Percentiles rank a stretch among this genome's conserved stretches.
Evolutionary conservation across 2,113 vertebrate genomes (phyloP).

Genomic region (Entomyzon cyanotis): DNA sequence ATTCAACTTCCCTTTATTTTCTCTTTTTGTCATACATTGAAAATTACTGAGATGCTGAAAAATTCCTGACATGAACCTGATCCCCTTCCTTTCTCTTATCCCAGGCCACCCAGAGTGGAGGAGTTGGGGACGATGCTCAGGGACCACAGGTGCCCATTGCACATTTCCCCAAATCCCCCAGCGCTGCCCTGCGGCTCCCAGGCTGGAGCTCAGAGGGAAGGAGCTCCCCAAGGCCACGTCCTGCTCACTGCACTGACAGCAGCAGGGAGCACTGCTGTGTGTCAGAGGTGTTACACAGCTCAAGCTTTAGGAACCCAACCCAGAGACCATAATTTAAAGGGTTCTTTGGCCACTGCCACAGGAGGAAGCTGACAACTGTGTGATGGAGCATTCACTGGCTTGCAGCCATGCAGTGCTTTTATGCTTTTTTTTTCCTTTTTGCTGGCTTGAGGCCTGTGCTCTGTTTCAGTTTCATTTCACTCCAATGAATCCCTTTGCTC

Average conservation of each 20-base stretch:
- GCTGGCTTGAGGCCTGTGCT: not conserved
- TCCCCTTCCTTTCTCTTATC: not conserved
- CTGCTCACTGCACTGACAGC: fast-evolving
- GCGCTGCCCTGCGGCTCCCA: fast-evolving
- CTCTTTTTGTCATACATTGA: not conserved
- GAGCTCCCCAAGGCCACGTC: not conserved
- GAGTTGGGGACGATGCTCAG: fast-evolving
- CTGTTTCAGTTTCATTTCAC: slow-evolving; percentile 51
- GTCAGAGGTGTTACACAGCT: not conserved
- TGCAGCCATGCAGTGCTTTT: not conserved
- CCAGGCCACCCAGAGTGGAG: not conserved
- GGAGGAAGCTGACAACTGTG: not conserved
- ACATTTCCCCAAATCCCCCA: fast-evolving
- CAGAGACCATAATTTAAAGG: not conserved
- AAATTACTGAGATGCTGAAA: not conserved
- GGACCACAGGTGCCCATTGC: fast-evolving
- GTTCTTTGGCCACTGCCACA: not conserved
- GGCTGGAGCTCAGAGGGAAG: not conserved
- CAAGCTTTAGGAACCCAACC: not conserved
- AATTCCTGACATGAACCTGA: not conserved
- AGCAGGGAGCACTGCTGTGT: not conserved
- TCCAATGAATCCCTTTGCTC: not conserved
- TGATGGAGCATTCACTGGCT: not conserved
- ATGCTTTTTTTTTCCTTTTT: not conserved
- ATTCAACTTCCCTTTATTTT: not conserved